Base-by-base conservation (phyloP, 2,113 vertebrate genomes). In the Sinocyclocheilus grahami region DNA sequence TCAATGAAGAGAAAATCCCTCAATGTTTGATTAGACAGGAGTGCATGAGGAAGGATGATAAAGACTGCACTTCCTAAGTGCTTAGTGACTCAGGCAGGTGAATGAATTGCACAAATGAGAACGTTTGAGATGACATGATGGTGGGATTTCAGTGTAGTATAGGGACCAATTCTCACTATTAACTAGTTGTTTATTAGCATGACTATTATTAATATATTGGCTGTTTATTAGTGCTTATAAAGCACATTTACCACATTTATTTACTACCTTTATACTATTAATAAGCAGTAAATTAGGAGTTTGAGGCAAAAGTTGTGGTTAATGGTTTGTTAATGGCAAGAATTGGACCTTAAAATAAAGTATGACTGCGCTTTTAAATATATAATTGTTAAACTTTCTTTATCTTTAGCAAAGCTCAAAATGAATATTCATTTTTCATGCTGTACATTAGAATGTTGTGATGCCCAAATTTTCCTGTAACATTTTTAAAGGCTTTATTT, bases 1-100 rank as follows among this genome's bases (percentile, higher is more conserved):
- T 84, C 7, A 60, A 84, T 7, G 30, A 58, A 42, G 53, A 24
- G 33, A 60, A 84, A 84, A 84, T 84, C 82, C 69, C 69, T 53
- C 27, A 2, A 58, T 37, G 20, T 71, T 82, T 84, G 69, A 84
- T 74, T 72, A 60, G 69, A 84, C 33, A 2, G 42, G 58, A 58
- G 63, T 7, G 1, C n/a, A 14, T 65, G 33, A 27, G 63, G 18
- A 82, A 82, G 10, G 12, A 51, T 53, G 63, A 71, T 53, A 82
- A 71, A 82, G 18, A 81, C 4, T 9, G 48, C 4, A 16, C 24
- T 33, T 78, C 78, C 3, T 42, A 60, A 58, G 30, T 79, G 39
- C 78, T 65, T 65, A 27, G 63, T 69, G 24, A 67, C 62, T 51
- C 9, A 13, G 42, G 24, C 16, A 30, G 5, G 62, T 42, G 24